Base-by-base conservation (phyloP, 2,797 vertebrate species). In the Spea hammondii region DNA sequence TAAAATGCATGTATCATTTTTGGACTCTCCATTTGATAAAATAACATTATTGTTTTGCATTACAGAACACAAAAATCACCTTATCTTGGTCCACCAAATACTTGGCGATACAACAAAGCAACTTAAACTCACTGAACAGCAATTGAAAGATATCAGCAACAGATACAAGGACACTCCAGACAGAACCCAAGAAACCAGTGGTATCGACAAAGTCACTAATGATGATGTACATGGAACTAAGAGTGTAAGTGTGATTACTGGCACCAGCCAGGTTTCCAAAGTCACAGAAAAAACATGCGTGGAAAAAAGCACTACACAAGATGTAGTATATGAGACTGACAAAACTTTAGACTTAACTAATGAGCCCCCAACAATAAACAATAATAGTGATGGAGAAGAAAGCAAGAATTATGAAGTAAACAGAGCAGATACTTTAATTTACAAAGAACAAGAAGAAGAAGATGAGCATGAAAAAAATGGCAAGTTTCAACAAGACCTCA, bases 71-170 rank as follows among this genome's bases (percentile, higher is more conserved):
- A 66, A 75, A 75, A 82, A 87, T 12, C 87, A 83, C 51, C 86
- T 91, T 71, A 83, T 83, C 77, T 84, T 84, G 80, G 73, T 88
- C 76, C 88, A 77, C 17, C 82, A 85, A 68, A 81, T 70, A 78
- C 86, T 92, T 79, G 74, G 75, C 65, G 84, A 79, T 72, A 79
- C 86, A 67, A 70, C 85, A 55, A 72, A 49, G 82, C 48, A 85
- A 12, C 84, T 92, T 80, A 88, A 86, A 85, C 73, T 81, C 53
- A 76, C 83, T 76, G 84, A 89, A 86, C 84, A 87, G 5, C 80
- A 85, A 70, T 68, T 89, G 75, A 65, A 70, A 81, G 68, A 78
- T 60, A 68, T 85, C 85, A 72, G 11, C 59, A 4, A 67, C 78
- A 84, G 45, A 76, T 76, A 69, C 65, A 74, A 80, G 65, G 45